Evolutionary conservation across 2,888 invertebrate species (phyloP).

Genomic region (Caenorhabditis sulstoni): DNA sequence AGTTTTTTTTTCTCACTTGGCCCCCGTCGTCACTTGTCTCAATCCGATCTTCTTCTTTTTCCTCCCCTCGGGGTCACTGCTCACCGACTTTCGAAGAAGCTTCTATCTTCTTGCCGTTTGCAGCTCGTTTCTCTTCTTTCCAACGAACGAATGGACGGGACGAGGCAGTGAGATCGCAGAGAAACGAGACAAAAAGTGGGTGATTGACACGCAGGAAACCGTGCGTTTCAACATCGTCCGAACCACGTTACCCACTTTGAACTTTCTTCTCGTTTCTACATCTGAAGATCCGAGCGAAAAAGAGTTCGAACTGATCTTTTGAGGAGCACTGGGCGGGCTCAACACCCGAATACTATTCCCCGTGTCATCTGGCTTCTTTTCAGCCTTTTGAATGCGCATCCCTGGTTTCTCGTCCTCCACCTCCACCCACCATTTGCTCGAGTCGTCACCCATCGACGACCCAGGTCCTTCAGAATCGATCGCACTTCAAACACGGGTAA

Average conservation of each 20-base stretch:
- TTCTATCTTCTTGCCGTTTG: slow-evolving; percentile 18
- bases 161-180: background rate
- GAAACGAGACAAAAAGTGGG: slow-evolving; percentile 7
- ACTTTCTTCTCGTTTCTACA: too few species aligned
- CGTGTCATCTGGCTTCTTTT: too few species aligned
- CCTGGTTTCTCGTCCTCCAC: slow-evolving; percentile 44
- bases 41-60: background rate
- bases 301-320: too few species aligned
- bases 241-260: too few species aligned
- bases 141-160: slow-evolving; percentile 30
- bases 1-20: too few species aligned
- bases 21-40: too few species aligned
- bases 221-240: too few species aligned
- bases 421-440: slow-evolving; percentile 40
- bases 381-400: slow-evolving; percentile 41
- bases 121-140: slow-evolving; percentile 8
- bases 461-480: slow-evolving; percentile 51
- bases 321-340: too few species aligned
- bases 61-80: background rate
- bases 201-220: slow-evolving; percentile 46
- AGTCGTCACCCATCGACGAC: slow-evolving; percentile 43
- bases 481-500: slow-evolving; percentile 43
- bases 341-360: too few species aligned
- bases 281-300: too few species aligned
- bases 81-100: background rate